These are phyloP conservation scores for Pholis gunnellus DNA, from an alignment of 2,113 vertebrate genomes.

Conservation along the genomic window DNA sequence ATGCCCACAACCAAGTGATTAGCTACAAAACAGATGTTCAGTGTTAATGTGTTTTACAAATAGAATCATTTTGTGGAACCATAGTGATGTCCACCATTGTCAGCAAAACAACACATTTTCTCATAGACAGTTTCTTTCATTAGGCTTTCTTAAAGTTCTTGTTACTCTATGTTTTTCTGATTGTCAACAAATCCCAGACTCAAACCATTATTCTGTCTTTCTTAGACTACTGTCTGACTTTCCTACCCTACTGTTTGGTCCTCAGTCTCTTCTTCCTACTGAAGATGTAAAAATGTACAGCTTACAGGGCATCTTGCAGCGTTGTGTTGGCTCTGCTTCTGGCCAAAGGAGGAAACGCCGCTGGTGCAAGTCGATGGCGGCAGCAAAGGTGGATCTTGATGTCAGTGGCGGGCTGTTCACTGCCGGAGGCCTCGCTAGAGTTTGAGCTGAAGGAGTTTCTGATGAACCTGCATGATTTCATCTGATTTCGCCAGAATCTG, in stretches of 20 bases:
- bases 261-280: not conserved
- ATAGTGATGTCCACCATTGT: not conserved
- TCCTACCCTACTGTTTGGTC: not conserved
- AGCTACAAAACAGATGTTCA: not conserved
- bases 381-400: too few relatives aligned
- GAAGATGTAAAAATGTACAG: too few relatives aligned
- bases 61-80: not conserved
- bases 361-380: too few relatives aligned
- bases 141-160: not conserved
- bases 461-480: too few relatives aligned
- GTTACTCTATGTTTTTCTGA: not conserved
- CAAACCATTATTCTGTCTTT: not conserved
- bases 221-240: not conserved
- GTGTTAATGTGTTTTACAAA: not conserved
- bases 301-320: too few relatives aligned
- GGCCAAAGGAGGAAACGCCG: too few relatives aligned
- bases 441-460: too few relatives aligned
- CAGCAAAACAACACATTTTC: not conserved
- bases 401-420: too few relatives aligned
- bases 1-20: conserved; percentile 18
- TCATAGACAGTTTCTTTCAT: not conserved
- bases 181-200: not conserved
- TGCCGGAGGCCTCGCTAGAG: too few relatives aligned
- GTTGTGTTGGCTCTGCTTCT: too few relatives aligned
- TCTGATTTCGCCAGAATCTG: too few relatives aligned